Evolutionary conservation across 2,113 vertebrate species (phyloP), one percentile per base, ranked within the genome.

Genomic region (Sylvia atricapilla): DNA sequence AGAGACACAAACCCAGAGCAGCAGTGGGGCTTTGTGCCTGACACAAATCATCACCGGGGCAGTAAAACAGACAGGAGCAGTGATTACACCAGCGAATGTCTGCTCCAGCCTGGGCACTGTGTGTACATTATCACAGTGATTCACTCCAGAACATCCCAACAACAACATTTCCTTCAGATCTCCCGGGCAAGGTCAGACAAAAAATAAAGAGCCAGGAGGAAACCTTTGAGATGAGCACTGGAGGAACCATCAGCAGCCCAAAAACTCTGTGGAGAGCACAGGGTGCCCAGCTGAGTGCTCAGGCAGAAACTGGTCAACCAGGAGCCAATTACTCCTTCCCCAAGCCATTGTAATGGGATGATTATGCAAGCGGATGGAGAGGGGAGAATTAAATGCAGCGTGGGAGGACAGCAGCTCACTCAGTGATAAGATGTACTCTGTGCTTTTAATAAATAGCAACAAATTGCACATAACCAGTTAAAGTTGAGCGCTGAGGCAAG

Each of bases 391-490:
- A 85, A 96, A 94, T 16, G 89, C 80, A 90, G 95, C 27, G 85
- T 95, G 87, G 95, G 96, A 96, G 95, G 96, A 97, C 92, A 95
- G 96, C 91, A 94, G 95, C 93, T 96, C 89, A 27, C 87, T 94
- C 78, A 5, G 81, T n/a, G 89, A 90, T 77, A 87, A 96, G 91
- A 94, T 94, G 87, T 77, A 80, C 85, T 87, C 70, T 47, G 47
- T 66, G 87, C 91, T 95, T 94, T 95, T 96, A 96, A 96, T 95
- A 95, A 96, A 96, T 74, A 94, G 85, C 93, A 95, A 96, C 93
- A 95, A 95, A 96, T 90, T 77, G 78, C 94, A 95, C 15, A 8
- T 7, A 95, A 33, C 75, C 91, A 76, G 93, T 62, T 89, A 6
- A 74, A 95, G 84, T 60, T 55, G 58, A 93, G 76, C 24, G 31